phyloP scores from a whole-genome alignment of 64 coral and sea anemone genomes.

The Stichodactyla mertensii region DNA sequence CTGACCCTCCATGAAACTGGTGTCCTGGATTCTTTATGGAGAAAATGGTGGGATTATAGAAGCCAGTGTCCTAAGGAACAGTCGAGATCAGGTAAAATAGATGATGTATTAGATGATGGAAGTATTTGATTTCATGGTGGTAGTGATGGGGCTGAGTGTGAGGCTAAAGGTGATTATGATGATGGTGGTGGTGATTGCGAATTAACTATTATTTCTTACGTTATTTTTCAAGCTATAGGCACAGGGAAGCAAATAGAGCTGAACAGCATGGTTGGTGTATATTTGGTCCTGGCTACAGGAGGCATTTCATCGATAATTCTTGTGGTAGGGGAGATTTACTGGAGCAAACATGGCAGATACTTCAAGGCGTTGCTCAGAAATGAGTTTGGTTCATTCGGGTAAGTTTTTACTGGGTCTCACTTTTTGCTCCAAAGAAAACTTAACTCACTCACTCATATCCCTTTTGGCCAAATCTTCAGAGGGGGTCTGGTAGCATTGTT shows the following conservation, averaged over 20 bases:
- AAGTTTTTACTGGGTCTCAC: not conserved
- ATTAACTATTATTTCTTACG: not conserved
- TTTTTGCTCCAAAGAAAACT: not conserved
- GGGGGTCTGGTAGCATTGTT: too few species aligned
- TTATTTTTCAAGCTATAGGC: slow-evolving; percentile 27
- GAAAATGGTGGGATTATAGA: slow-evolving; percentile 81
- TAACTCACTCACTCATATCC: too few species aligned
- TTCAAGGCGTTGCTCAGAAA: slow-evolving; percentile 8
- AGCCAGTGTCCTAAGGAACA: slow-evolving; percentile 81
- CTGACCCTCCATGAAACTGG: slow-evolving; percentile 61
- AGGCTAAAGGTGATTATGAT: not conserved
- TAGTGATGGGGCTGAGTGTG: not conserved
- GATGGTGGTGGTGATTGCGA: not conserved
- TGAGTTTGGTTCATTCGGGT: slow-evolving; percentile 29
- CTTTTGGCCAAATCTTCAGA: too few species aligned
- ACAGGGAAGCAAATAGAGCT: slow-evolving; percentile 41
- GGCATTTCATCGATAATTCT: slow-evolving; percentile 37
- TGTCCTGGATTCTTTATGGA: slow-evolving; percentile 48
- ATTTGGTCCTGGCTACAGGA: slow-evolving; percentile 35
- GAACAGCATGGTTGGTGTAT: slow-evolving; percentile 49
- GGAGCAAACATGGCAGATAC: slow-evolving; percentile 42
- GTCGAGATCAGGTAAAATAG: slow-evolving; percentile 14
- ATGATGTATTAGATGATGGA: not conserved
- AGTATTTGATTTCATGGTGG: not conserved
- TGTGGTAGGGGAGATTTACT: slow-evolving; percentile 36